Conservation (phyloP, 2,888 invertebrate species). For the Antheraea assamensis region DNA sequence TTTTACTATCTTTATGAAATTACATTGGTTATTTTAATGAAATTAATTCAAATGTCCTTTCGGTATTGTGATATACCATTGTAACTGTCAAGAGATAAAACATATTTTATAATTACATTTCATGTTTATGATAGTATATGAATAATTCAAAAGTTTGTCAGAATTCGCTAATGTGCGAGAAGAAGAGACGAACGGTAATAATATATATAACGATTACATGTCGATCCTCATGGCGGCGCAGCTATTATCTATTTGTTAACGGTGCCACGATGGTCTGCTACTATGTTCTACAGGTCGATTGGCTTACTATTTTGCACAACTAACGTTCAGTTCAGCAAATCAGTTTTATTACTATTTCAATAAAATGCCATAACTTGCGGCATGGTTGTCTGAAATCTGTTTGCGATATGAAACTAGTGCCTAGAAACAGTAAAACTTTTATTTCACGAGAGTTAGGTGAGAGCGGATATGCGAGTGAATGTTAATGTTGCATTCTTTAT, state of each 20-base stretch:
- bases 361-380: conserved; percentile 42
- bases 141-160: neutral
- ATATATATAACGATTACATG: neutral
- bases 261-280: neutral
- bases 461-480: conserved; percentile 29
- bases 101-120: too few relatives aligned
- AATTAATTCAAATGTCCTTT: neutral
- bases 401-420: conserved; percentile 52
- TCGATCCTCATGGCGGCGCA: too few relatives aligned
- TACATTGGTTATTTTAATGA: neutral
- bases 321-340: conserved; percentile 43
- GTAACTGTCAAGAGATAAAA: too few relatives aligned
- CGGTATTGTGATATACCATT: neutral
- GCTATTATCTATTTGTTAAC: neutral
- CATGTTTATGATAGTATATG: neutral
- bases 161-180: neutral
- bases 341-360: conserved; percentile 45
- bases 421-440: conserved; percentile 62
- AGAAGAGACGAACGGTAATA: neutral
- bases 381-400: conserved; percentile 44
- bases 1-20: too few relatives aligned
- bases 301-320: conserved; percentile 37
- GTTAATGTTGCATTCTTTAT: conserved; percentile 48
- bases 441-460: conserved; percentile 58
- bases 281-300: neutral